These are phyloP conservation scores for Yponomeuta evonymella DNA, from an alignment of 2,888 invertebrate genomes.

Conservation along the genomic window DNA sequence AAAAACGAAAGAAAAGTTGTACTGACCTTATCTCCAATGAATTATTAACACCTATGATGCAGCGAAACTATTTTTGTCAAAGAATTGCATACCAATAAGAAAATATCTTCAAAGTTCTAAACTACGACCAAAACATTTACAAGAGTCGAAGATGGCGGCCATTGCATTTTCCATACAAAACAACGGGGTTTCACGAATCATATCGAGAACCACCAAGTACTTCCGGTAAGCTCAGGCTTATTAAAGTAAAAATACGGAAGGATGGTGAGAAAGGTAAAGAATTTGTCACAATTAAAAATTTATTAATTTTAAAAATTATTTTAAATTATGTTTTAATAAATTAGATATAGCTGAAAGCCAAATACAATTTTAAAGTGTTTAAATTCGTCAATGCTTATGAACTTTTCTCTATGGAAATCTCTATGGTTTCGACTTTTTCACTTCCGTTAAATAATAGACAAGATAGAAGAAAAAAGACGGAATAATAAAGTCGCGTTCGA, in stretches of 20 bases:
- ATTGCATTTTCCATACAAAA: constrained; percentile 89
- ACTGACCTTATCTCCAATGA: constrained; percentile 58
- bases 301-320: background rate
- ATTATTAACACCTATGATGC: constrained; percentile 53
- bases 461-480: background rate
- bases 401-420: constrained; percentile 7
- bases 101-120: constrained; percentile 66
- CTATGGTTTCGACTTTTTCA: constrained; percentile 1
- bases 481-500: constrained; percentile 1
- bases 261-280: background rate
- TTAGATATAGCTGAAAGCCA: background rate
- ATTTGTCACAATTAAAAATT: background rate
- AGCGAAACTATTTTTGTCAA: constrained; percentile 62
- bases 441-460: constrained; percentile 9
- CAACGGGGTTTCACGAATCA: constrained; percentile 74
- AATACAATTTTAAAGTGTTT: background rate
- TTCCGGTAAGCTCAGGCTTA: constrained; percentile 46
- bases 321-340: background rate
- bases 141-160: constrained; percentile 91
- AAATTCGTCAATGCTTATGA: background rate
- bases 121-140: constrained; percentile 85
- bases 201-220: constrained; percentile 45
- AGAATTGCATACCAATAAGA: constrained; percentile 67
- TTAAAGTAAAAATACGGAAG: background rate
- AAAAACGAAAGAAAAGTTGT: constrained; percentile 46